Percentiles rank a stretch among this genome's conserved stretches.
phyloP scores from a whole-genome alignment of 2,113 vertebrate genomes.

The Gorsachius goisagi region DNA sequence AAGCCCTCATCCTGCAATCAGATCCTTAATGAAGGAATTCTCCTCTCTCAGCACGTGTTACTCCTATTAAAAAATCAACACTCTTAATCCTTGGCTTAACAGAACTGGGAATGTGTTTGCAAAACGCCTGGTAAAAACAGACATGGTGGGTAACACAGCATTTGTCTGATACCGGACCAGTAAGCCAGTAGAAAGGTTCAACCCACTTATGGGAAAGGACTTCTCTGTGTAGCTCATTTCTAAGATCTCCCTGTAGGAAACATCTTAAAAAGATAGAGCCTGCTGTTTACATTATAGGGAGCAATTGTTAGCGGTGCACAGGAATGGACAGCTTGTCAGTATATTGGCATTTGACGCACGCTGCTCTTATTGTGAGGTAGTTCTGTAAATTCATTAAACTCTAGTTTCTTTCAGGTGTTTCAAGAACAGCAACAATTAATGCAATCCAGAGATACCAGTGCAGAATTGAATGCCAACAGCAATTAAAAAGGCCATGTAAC shows the following conservation, averaged over 20 bases:
- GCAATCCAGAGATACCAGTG: neutral
- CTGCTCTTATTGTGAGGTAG: neutral
- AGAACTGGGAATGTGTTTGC: neutral
- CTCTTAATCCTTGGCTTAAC: neutral
- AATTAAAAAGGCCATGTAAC: neutral
- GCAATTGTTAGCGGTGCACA: neutral
- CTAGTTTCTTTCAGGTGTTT: neutral
- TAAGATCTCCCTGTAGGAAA: neutral
- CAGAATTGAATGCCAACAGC: neutral
- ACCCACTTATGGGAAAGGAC: neutral
- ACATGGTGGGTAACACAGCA: neutral
- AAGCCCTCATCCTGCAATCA: neutral
- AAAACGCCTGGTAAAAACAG: neutral
- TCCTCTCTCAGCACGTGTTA: neutral
- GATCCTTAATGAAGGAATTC: neutral
- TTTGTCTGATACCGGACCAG: neutral
- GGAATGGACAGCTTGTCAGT: neutral
- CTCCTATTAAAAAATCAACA: neutral
- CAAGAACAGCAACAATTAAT: neutral
- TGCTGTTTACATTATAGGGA: neutral
- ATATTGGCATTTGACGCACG: neutral
- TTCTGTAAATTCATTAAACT: constrained; percentile 16
- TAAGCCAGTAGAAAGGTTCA: neutral
- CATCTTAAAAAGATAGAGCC: neutral
- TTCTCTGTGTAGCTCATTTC: neutral